Base-by-base conservation (phyloP, 2,113 vertebrate species). In the Silurus meridionalis region DNA sequence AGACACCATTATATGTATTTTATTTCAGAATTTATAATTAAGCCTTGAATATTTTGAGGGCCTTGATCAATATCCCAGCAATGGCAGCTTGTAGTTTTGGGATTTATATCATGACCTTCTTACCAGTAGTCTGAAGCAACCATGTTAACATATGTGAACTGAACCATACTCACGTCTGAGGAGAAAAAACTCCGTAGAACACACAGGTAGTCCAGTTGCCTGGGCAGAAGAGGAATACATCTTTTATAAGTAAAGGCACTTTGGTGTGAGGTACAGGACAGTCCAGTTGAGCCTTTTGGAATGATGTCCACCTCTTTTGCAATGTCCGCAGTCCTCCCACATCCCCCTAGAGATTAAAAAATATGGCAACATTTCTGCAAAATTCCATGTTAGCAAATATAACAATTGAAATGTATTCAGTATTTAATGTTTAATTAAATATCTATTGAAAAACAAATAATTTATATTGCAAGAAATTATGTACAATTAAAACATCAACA, bases 231-330 rank as follows among this genome's bases (percentile, higher is more conserved):
- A 92, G 93, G 89, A 94, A 97, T 11, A 95, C 87, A 37, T 97
- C 95, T 88, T 95, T 94, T 53, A 96, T 91, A 61, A 96, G 55
- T 88, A 94, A 94, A 0, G 94, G 95, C 84, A 97, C 91, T 85
- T 92, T 92, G 37, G 90, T 90, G 58, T 94, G 91, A 3, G 89
- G 92, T 21, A 94, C 66, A 0, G 94, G 95, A 82, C 96, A 96
- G 80, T 95, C 90, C 67, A 97, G 88, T 52, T 89, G 92, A 86
- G 95, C 92, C 86, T 96, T 96, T 80, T 96, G 89, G 90, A 97
- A 96, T 0, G 93, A 94, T 0, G 95, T 96, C 95, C 94, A 95
- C 86, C 93, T 95, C 87, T 91, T 96, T 88, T 96, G 96, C 77
- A 96, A 86, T 0, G 93, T 89, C 25, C 93, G 91, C 88, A 37